Conservation (phyloP, 1,140 invertebrate species). For the Solenopsis invicta region DNA sequence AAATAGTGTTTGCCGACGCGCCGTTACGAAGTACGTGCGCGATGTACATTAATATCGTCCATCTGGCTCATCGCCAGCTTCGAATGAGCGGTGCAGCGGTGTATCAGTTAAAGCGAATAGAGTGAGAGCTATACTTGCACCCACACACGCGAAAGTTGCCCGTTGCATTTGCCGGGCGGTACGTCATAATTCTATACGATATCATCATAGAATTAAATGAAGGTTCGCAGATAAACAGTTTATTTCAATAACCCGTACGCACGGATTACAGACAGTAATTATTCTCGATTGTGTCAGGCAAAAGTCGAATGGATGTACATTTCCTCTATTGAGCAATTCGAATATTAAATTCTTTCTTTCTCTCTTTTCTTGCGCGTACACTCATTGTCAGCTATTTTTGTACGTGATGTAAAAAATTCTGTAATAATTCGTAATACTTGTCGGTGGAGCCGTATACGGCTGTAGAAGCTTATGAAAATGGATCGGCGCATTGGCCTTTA, state of each 20-base stretch:
- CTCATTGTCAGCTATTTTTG: neutral
- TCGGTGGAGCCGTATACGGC: neutral
- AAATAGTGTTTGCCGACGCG: slow-evolving; percentile 57
- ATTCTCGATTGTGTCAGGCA: neutral
- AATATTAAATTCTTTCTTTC: neutral
- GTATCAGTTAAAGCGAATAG: slow-evolving; percentile 62
- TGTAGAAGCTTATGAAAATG: slow-evolving; percentile 3
- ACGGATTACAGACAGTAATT: neutral
- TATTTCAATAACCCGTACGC: slow-evolving; percentile 41
- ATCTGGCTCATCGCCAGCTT: slow-evolving; percentile 59
- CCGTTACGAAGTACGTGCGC: slow-evolving; percentile 53
- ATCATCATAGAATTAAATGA: slow-evolving; percentile 35
- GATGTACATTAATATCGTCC: slow-evolving; percentile 63
- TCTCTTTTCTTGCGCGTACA: neutral
- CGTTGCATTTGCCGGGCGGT: slow-evolving; percentile 5
- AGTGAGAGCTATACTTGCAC: neutral
- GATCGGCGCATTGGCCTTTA: neutral
- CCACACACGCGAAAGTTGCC: slow-evolving; percentile 14
- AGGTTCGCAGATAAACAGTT: slow-evolving; percentile 24
- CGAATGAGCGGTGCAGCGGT: slow-evolving; percentile 46
- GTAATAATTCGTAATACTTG: slow-evolving; percentile 2
- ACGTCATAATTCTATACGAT: slow-evolving; percentile 1
- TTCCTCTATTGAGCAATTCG: neutral
- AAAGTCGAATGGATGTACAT: neutral
- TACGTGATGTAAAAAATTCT: slow-evolving; percentile 13